phyloP scores from a whole-genome alignment of 2,888 invertebrate species.

The Alcis repandata region DNA sequence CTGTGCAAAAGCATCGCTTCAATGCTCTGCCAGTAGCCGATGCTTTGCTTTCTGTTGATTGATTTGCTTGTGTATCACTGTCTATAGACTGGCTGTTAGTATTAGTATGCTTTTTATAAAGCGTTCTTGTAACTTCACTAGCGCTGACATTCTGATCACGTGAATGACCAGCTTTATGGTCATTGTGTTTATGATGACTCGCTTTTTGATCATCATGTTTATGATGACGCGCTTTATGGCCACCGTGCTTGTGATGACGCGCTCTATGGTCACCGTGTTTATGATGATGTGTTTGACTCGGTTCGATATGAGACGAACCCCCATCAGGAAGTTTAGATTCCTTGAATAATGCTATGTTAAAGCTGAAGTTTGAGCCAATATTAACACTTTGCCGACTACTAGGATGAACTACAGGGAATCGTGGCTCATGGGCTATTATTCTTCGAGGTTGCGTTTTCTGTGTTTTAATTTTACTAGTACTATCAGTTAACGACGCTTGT shows the following conservation, averaged over 20 bases:
- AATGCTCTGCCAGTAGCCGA: slow-evolving; percentile 25
- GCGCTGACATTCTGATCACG: neutral
- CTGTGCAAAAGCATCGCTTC: slow-evolving; percentile 37
- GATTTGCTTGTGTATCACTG: neutral
- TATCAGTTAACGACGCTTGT: neutral
- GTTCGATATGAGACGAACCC: neutral
- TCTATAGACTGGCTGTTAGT: neutral
- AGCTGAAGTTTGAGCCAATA: slow-evolving; percentile 9
- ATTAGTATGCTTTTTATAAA: neutral
- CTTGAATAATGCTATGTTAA: slow-evolving; percentile 12
- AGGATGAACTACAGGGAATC: slow-evolving; percentile 1
- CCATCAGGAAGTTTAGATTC: neutral
- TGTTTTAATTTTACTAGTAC: neutral
- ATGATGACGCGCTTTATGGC: no score
- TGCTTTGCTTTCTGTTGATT: slow-evolving; percentile 26
- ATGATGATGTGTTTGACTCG: no score
- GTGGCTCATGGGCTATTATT: neutral
- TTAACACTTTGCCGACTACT: slow-evolving; percentile 5
- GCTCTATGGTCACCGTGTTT: no score
- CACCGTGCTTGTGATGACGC: no score
- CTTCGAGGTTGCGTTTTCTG: neutral
- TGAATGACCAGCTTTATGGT: neutral
- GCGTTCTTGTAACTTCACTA: neutral
- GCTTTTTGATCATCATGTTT: no score
- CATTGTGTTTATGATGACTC: no score